Percentiles rank a stretch among this genome's conserved stretches.
phyloP scores from a whole-genome alignment of 2,113 vertebrate genomes.

The Saguinus midas region DNA sequence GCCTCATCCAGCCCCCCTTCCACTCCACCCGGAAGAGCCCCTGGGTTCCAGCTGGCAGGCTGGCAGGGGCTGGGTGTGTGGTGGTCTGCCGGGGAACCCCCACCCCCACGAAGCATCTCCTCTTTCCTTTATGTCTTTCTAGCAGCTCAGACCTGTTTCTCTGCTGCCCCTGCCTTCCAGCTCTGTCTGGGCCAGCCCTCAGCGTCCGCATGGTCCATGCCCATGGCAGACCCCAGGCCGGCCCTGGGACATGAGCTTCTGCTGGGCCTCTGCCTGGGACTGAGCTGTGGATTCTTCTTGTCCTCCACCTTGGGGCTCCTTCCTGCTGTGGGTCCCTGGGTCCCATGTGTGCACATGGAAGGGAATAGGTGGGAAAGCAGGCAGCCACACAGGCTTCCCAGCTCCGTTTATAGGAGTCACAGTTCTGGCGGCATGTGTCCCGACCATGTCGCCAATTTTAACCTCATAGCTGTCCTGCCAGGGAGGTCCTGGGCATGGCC shows the following conservation, averaged over 20 bases:
- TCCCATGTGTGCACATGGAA: neutral
- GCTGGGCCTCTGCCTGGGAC: too few species aligned
- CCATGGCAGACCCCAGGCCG: neutral
- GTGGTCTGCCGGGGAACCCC: neutral
- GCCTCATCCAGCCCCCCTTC: neutral
- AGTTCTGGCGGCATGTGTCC: rapidly evolving
- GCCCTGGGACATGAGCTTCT: neutral
- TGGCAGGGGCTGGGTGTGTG: neutral
- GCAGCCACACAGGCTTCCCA: neutral
- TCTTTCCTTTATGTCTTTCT: neutral
- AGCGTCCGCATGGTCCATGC: rapidly evolving
- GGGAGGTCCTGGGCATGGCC: neutral
- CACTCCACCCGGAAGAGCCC: neutral
- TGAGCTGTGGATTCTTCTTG: neutral
- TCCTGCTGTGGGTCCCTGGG: neutral
- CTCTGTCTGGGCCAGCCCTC: neutral
- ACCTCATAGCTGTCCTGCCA: rapidly evolving
- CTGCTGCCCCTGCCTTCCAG: neutral
- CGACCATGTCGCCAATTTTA: rapidly evolving
- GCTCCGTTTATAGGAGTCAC: neutral
- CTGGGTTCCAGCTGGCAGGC: neutral
- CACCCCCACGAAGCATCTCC: neutral
- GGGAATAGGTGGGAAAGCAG: neutral
- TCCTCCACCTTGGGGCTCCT: too few species aligned
- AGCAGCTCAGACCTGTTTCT: neutral